Evolutionary conservation across 2,113 vertebrate genomes (phyloP), one percentile per base, ranked within the genome.

Genomic region (Maccullochella peelii): DNA sequence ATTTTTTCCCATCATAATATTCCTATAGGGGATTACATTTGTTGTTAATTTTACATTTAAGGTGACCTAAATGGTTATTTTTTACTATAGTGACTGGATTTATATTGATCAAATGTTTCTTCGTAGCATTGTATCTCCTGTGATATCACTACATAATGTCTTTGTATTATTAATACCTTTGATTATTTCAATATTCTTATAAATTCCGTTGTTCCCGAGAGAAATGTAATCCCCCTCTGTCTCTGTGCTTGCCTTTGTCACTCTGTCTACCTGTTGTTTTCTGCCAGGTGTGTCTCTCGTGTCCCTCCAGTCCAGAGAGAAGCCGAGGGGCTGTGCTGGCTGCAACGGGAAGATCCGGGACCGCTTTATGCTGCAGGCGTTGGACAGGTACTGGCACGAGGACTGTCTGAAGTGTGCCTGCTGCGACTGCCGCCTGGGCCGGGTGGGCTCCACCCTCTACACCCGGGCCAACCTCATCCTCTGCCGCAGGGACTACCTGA

Each of bases 391-490:
- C 89, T 99, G 98, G 98, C 98, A 99, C 47, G 98, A 99, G 83
- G 98, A 98, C 94, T 99, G 98, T 25, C 96, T 99, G 79, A 99
- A 99, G 93, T 98, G 98, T 3, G 97, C 97, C 95, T 99, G 97
- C 95, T 99, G 98, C 1, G 98, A 98, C 95, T 99, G 98, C 91
- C 96, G 97, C 87, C 95, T 99, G 90, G 98, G 97, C 76, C 96
- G 97, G 92, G 95, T 97, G 92, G 97, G 98, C 94, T 99, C 97
- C 91, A 98, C 96, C 82, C 97, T 98, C 86, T 99, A 98, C 95
- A 99, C 98, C 88, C 97, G 97, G 92, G 97, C 98, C 86, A 98
- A 99, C 95, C 97, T 99, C 93, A 99, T 99, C 93, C 96, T 99
- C 62, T 99, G 98, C 90, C 97, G 97, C 85, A 95, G 97, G 42